Evolutionary conservation across 2,113 vertebrate species (phyloP).

Genomic region (Urocitellus parryii): DNA sequence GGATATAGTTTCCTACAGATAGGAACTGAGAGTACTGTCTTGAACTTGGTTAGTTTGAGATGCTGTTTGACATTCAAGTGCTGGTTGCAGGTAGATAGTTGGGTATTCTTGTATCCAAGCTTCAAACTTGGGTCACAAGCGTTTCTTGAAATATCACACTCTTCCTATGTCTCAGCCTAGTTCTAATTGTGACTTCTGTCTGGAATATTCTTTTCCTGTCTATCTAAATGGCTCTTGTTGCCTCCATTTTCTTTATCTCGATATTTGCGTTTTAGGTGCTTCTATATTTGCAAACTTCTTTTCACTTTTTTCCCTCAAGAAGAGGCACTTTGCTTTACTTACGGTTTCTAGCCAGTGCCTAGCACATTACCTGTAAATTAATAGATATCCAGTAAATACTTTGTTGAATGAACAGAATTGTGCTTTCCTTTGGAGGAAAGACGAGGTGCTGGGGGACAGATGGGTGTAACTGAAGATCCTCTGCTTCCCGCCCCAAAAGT

Average conservation of each 20-base stretch:
- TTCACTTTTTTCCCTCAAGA: not conserved
- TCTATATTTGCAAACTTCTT: not conserved
- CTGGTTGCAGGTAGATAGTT: not conserved
- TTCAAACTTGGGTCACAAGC: not conserved
- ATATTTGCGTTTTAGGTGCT: not conserved
- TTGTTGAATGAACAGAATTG: not conserved
- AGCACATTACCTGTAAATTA: not conserved
- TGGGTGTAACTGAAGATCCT: not conserved
- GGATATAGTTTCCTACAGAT: not conserved
- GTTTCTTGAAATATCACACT: not conserved
- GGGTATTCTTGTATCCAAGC: not conserved
- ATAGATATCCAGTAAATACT: not conserved
- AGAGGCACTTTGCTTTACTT: not conserved
- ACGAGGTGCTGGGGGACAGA: not conserved
- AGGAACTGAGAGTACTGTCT: not conserved
- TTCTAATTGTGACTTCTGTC: not conserved
- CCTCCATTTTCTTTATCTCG: not conserved
- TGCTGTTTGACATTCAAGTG: not conserved
- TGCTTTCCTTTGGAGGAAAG: not conserved
- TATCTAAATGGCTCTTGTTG: not conserved
- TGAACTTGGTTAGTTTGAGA: not conserved
- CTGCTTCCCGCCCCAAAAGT: no score
- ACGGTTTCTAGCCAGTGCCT: not conserved
- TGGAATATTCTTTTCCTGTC: not conserved
- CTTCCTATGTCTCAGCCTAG: not conserved